Percentiles rank a stretch among this genome's conserved stretches.
phyloP scores from a whole-genome alignment of 2,797 vertebrate genomes.

The Macrochelys suwanniensis region DNA sequence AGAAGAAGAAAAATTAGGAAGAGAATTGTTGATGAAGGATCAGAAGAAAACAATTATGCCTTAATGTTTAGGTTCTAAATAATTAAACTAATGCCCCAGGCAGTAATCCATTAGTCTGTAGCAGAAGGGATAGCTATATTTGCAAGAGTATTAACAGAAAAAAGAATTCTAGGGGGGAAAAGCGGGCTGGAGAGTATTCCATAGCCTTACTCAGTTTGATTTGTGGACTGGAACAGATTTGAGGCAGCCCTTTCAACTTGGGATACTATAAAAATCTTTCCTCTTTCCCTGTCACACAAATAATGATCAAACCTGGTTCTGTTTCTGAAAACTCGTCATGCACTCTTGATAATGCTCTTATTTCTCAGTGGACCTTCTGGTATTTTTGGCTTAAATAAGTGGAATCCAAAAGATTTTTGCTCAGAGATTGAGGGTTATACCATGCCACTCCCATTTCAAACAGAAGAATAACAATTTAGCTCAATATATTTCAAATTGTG shows the following conservation, averaged over 20 bases:
- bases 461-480: background rate
- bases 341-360: background rate
- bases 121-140: background rate
- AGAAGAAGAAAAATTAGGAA: background rate
- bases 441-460: background rate
- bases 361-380: background rate
- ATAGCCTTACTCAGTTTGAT: background rate
- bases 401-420: background rate
- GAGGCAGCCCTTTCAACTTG: background rate
- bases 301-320: background rate
- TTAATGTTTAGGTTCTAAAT: conserved; percentile 1
- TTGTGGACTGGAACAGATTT: background rate
- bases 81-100: conserved; percentile 18
- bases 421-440: background rate
- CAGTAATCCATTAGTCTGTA: conserved; percentile 18
- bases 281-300: background rate
- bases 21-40: background rate
- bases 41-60: conserved; percentile 25
- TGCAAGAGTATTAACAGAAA: background rate
- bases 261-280: background rate
- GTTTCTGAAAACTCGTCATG: background rate
- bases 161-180: background rate
- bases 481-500: background rate
- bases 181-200: background rate
- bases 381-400: background rate